phyloP scores from a whole-genome alignment of 2,888 invertebrate species.

The Aelia acuminata region DNA sequence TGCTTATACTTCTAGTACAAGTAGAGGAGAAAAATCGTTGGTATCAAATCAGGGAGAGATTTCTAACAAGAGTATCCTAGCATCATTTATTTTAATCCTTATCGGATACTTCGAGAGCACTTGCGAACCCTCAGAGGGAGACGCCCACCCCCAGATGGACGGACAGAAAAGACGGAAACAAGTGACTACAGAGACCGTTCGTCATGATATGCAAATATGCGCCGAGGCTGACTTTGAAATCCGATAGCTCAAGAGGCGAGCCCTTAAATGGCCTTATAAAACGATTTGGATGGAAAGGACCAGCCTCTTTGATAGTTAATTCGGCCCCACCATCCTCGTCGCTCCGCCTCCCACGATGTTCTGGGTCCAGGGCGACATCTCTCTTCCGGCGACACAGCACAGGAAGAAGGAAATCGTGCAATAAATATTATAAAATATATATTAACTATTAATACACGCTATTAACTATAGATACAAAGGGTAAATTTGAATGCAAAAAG shows the following conservation, averaged over 20 bases:
- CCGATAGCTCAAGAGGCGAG: slow-evolving; percentile 22
- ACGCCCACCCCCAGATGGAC: not conserved
- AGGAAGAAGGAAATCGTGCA: not conserved
- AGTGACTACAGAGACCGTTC: slow-evolving; percentile 34
- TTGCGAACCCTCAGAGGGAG: not conserved
- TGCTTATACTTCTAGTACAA: too few relatives aligned
- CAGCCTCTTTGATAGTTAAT: not conserved
- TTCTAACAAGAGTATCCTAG: too few relatives aligned
- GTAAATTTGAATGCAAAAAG: too few relatives aligned
- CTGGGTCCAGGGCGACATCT: not conserved
- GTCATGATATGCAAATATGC: slow-evolving; percentile 42
- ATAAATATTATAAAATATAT: too few relatives aligned
- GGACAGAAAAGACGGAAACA: slow-evolving; percentile 28
- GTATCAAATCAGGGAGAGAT: too few relatives aligned
- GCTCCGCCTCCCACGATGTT: slow-evolving; percentile 15
- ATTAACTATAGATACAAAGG: too few relatives aligned
- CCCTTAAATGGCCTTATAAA: slow-evolving; percentile 52
- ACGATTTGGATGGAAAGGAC: slow-evolving; percentile 51
- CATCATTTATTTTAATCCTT: not conserved
- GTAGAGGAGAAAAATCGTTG: too few relatives aligned
- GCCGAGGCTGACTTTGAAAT: not conserved
- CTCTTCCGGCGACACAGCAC: not conserved
- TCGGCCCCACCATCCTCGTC: not conserved
- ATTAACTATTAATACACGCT: too few relatives aligned
- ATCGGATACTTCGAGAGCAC: not conserved